Conservation (phyloP, 64 coral and sea anemone species). For the Platygyra sinensis region DNA sequence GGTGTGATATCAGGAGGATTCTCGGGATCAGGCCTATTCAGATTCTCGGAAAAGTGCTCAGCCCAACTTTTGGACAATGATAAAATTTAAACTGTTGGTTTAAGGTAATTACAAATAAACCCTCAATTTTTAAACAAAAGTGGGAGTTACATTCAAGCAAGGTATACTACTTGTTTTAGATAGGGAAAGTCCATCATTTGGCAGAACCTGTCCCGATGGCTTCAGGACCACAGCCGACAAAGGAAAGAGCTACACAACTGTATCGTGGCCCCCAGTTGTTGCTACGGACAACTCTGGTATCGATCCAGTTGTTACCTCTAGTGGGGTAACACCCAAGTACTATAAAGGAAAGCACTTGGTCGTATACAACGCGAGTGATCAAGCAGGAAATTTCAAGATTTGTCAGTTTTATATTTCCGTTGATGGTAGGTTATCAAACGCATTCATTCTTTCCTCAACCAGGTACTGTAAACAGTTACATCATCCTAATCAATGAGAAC, state of each 20-base stretch:
- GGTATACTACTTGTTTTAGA: not conserved
- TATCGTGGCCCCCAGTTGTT: constrained; percentile 25
- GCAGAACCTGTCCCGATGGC: constrained; percentile 16
- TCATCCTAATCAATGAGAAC: no score
- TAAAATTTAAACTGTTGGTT: no score
- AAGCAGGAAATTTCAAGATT: constrained; percentile 25
- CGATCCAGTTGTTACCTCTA: not conserved
- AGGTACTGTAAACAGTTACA: no score
- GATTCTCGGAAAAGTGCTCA: no score
- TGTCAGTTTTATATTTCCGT: constrained; percentile 51
- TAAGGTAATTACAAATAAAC: not conserved
- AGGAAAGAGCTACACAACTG: not conserved
- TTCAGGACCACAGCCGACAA: constrained; percentile 8
- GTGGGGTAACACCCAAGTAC: constrained; percentile 21
- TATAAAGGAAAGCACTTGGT: constrained; percentile 29
- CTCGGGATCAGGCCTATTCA: no score
- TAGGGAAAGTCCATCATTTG: constrained; percentile 46
- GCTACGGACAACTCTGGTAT: constrained; percentile 57
- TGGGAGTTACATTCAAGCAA: not conserved
- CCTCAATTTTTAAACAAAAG: not conserved
- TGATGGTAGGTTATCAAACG: constrained; percentile 18
- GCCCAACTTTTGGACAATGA: no score
- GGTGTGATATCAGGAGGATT: no score
- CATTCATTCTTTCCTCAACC: no score
- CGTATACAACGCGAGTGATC: constrained; percentile 39